A percentile compares a stretch with the other conserved stretches of the same genome.
These are phyloP conservation scores for Scaptodrosophila lebanonensis DNA, from an alignment of 1,140 invertebrate species.

Conservation along the genomic window DNA sequence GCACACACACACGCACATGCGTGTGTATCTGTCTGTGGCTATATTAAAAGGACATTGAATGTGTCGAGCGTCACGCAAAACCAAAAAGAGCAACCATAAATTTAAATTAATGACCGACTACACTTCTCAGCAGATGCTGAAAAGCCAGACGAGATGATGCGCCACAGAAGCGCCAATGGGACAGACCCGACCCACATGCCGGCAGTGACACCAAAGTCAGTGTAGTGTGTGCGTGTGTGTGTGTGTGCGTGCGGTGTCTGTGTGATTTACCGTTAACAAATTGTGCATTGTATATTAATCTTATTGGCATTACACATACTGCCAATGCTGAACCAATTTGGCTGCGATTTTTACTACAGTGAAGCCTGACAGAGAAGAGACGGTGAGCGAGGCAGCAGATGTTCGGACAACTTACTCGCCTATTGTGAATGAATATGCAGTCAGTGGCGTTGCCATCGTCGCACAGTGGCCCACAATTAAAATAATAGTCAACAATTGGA, in stretches of 20 bases:
- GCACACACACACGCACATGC: no score
- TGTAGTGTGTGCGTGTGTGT: conserved; percentile 27
- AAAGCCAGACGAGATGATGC: conserved; percentile 2
- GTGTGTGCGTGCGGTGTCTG: conserved; percentile 15
- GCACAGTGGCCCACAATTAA: conserved; percentile 29
- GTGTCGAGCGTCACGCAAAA: conserved; percentile 61
- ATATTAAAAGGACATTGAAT: conserved; percentile 66
- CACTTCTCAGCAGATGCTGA: conserved; percentile 33
- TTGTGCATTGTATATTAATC: conserved; percentile 59
- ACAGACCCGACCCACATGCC: no score
- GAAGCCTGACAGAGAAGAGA: conserved; percentile 52
- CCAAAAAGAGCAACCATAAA: conserved; percentile 75
- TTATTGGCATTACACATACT: conserved; percentile 36
- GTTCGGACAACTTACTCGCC: conserved; percentile 49
- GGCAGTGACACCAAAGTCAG: no score
- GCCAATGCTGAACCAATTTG: conserved; percentile 64
- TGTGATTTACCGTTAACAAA: conserved; percentile 67
- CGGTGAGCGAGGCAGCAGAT: conserved; percentile 6
- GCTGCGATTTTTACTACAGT: conserved; percentile 58
- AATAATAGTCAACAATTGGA: no score
- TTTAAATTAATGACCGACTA: conserved; percentile 76
- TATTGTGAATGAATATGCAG: conserved; percentile 60
- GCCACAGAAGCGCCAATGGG: background rate
- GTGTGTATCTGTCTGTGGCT: background rate
- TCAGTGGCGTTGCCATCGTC: conserved; percentile 16